Base-by-base conservation (phyloP, 2,113 vertebrate genomes). In the Epinephelus lanceolatus region DNA sequence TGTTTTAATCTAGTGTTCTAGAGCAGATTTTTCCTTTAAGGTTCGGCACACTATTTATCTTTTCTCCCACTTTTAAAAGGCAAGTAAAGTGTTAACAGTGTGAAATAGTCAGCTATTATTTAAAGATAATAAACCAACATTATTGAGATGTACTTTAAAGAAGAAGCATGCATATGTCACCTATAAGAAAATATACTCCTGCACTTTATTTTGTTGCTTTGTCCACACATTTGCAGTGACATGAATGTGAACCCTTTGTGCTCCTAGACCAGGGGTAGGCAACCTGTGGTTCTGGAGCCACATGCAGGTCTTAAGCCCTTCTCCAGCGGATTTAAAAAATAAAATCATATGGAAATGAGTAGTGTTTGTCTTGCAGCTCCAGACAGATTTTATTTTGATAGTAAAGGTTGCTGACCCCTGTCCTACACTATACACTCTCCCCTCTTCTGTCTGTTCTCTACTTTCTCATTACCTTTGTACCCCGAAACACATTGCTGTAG, bases 401-500 rank as follows among this genome's bases (percentile, higher is more conserved):
- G 4, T 37, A 37, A 37, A 37, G 33, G 33, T 6, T 37, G 33
- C 33, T 6, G 33, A 37, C 33, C 33, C 33, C 33, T 37, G 33
- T 37, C 33, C 17, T 30, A 15, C 8, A 17, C 57, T 47, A 23
- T 11, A n/a, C 42, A 33, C 15, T 12, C 19, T 59, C 9, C 14
- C 4, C 27, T 53, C 42, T 57, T 0, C 40, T 23, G 30, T 30
- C 25, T 1, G 8, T 33, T 49, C 33, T 63, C 45, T 8, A 18
- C 47, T 61, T 18, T 37, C 19, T 14, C 3, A 91, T 97, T 95
- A 97, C 97, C 89, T 96, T 96, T 13, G 97, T 98, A 78, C 97
- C 96, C 94, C 97, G 91, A 90, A 99, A 99, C 85, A 99, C 97
- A 88, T 97, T 97, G 95, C 97, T 98, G 95, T 99, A 95, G 95